Percentiles rank a stretch among this genome's conserved stretches.
Conservation (phyloP, 2,888 invertebrate genomes). For the Drosophila rubida region DNA sequence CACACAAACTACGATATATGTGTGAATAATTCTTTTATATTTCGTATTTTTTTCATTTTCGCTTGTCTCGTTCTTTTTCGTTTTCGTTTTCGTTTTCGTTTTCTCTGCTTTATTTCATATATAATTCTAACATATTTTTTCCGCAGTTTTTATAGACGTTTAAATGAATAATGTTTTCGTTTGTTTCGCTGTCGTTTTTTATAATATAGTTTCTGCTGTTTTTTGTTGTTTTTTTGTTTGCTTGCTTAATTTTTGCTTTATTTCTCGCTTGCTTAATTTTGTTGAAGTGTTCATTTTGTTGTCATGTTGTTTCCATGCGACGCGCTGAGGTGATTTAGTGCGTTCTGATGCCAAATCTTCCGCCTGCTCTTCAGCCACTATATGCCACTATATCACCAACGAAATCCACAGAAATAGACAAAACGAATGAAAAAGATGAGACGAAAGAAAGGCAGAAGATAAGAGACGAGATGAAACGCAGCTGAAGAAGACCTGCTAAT, state of each 20-base stretch:
- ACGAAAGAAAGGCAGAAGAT: constrained; percentile 10
- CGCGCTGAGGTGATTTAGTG: constrained; percentile 70
- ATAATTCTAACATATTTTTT: constrained; percentile 53
- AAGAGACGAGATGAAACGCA: constrained; percentile 22
- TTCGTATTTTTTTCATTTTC: background rate
- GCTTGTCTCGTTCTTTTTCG: constrained; percentile 20
- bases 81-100: constrained; percentile 32
- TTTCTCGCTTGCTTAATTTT: constrained; percentile 66
- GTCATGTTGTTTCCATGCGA: constrained; percentile 80
- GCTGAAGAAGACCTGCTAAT: constrained; percentile 26
- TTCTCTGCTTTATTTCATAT: constrained; percentile 47
- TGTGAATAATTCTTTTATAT: constrained; percentile 45
- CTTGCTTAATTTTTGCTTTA: constrained; percentile 42
- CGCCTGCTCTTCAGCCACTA: constrained; percentile 44
- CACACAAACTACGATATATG: constrained; percentile 15
- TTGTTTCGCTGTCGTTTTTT: constrained; percentile 65
- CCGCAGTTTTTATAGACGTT: constrained; percentile 74
- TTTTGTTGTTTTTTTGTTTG: constrained; percentile 21
- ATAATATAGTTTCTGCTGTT: too few relatives aligned
- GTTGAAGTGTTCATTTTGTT: constrained; percentile 80
- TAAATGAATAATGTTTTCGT: constrained; percentile 80
- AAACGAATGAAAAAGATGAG: constrained; percentile 9
- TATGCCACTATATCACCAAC: constrained; percentile 4
- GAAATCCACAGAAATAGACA: background rate
- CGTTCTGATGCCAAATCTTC: constrained; percentile 73